These are phyloP conservation scores for Drosophila punjabiensis DNA, from an alignment of 1,140 invertebrate species.

Conservation along the genomic window DNA sequence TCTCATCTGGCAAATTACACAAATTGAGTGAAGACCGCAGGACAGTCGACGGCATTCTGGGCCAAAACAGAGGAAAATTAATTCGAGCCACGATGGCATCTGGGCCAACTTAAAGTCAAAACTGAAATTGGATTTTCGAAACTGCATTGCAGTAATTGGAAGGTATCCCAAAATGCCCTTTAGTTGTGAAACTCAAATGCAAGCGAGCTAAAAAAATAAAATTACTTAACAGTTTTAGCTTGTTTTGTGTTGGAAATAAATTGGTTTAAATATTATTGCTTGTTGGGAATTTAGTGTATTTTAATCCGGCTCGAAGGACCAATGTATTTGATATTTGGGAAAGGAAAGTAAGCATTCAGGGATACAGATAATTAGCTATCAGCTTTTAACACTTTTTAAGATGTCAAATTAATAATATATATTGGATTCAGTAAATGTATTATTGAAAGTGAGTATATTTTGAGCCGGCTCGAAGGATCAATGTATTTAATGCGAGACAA, in stretches of 20 bases:
- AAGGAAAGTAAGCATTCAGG: too few species aligned
- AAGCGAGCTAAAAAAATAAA: neutral
- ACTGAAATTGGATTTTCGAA: constrained; percentile 11
- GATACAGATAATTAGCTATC: too few species aligned
- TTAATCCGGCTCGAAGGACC: neutral
- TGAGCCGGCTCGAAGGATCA: neutral
- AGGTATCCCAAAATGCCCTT: neutral
- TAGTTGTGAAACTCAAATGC: neutral
- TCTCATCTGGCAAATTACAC: constrained; percentile 56
- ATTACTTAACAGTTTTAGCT: neutral
- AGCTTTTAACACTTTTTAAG: neutral
- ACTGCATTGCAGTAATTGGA: constrained; percentile 11
- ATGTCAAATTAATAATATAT: neutral
- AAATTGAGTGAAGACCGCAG: constrained; percentile 65
- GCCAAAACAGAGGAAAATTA: constrained; percentile 43
- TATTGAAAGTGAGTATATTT: neutral
- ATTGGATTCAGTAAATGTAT: too few species aligned
- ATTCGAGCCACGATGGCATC: constrained; percentile 30
- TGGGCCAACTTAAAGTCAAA: constrained; percentile 2
- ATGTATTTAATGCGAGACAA: neutral
- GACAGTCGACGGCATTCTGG: constrained; percentile 28
- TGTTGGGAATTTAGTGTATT: neutral
- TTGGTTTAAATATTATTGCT: neutral
- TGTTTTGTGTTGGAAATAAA: neutral
- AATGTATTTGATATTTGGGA: too few species aligned